phyloP scores from a whole-genome alignment of 1,140 invertebrate genomes.

The Agrypnia vestita region DNA sequence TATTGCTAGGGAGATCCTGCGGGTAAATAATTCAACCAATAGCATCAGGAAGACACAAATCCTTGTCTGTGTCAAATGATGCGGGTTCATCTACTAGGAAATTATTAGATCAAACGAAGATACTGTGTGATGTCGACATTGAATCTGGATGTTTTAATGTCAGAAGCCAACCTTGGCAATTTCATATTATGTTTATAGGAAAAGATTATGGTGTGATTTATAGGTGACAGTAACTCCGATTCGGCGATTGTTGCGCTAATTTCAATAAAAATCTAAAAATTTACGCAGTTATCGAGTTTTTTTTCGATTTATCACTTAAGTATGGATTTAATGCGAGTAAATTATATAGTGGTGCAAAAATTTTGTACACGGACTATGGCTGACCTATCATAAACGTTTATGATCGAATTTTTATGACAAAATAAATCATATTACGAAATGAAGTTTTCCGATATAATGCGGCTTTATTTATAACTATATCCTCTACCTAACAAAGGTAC shows the following conservation, averaged over 20 bases:
- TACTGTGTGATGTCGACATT: not conserved
- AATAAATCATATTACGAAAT: too few relatives aligned
- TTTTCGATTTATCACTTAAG: not conserved
- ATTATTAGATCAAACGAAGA: not conserved
- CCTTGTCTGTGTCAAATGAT: too few relatives aligned
- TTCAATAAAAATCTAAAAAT: constrained; percentile 4
- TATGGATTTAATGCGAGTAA: constrained; percentile 1
- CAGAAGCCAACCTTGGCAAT: constrained; percentile 6
- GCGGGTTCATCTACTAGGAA: too few relatives aligned
- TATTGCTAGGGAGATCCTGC: too few relatives aligned
- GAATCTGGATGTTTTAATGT: not conserved
- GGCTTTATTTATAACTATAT: too few relatives aligned
- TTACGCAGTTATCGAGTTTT: not conserved
- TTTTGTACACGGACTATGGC: not conserved
- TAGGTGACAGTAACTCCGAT: constrained; percentile 25
- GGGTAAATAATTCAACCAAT: too few relatives aligned
- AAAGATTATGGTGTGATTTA: constrained; percentile 29
- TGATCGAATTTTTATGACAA: too few relatives aligned
- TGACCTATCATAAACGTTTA: not conserved
- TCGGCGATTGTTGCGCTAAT: not conserved
- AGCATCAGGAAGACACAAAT: too few relatives aligned
- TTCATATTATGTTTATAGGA: not conserved
- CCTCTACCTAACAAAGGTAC: too few relatives aligned
- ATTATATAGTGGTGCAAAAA: not conserved
- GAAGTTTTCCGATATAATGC: too few relatives aligned